phyloP scores from a whole-genome alignment of 1,140 invertebrate species.

The Leptopilina clavipes region DNA sequence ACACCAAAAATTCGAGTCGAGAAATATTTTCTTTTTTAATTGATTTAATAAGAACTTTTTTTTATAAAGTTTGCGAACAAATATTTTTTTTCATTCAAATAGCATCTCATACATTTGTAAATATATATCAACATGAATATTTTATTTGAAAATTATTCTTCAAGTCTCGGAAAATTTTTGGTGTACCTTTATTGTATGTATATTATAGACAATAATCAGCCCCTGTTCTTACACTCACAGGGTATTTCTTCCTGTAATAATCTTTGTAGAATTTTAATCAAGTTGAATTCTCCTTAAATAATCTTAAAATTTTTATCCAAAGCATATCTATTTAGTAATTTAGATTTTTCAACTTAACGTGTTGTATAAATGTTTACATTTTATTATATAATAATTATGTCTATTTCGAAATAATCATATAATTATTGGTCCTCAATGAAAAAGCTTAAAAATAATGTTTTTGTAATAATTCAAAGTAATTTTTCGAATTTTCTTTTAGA shows the following conservation, averaged over 20 bases:
- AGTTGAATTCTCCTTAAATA: conserved; percentile 1
- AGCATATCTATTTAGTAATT: conserved; percentile 4
- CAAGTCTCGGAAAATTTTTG: conserved; percentile 35
- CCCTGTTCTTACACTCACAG: conserved; percentile 53
- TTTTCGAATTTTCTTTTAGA: not conserved
- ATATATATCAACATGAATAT: not conserved
- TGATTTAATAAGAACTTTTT: not conserved
- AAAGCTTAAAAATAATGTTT: conserved; percentile 4
- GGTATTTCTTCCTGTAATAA: conserved; percentile 52
- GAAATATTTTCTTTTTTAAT: not conserved
- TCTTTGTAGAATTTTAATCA: conserved; percentile 37
- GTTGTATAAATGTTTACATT: conserved; percentile 6
- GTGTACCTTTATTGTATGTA: conserved; percentile 52
- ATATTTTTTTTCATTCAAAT: not conserved
- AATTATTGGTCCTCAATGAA: not conserved
- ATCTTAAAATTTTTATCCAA: conserved; percentile 22
- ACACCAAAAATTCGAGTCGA: conserved; percentile 38
- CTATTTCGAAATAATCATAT: not conserved
- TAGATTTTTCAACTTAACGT: conserved; percentile 13
- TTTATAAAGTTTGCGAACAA: too few species aligned
- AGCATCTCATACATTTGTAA: not conserved
- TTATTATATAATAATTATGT: not conserved
- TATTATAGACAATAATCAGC: conserved; percentile 62
- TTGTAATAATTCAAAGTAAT: not conserved
- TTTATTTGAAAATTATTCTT: not conserved